These are phyloP conservation scores for Pristionchus mayeri DNA, from an alignment of 2,888 invertebrate genomes.

Conservation along the genomic window DNA sequence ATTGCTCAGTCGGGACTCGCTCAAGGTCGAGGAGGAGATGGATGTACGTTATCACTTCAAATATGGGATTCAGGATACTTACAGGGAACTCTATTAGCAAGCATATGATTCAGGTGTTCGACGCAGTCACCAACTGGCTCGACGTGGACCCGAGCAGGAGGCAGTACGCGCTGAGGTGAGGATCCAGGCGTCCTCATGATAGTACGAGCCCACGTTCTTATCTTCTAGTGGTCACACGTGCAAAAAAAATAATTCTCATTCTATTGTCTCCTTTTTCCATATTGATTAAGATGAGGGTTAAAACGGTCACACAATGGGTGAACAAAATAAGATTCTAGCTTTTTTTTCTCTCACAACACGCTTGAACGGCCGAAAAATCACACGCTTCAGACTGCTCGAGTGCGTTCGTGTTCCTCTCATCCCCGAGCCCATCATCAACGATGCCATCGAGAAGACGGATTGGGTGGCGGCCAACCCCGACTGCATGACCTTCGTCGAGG, in stretches of 20 bases:
- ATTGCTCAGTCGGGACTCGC: slow-evolving; percentile 85
- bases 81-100: no score
- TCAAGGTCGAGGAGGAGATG: slow-evolving; percentile 85
- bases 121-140: not conserved
- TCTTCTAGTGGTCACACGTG: no score
- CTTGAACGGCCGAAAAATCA: no score
- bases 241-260: no score
- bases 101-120: not conserved
- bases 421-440: slow-evolving; percentile 87
- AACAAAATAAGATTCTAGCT: no score
- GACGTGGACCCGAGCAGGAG: not conserved
- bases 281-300: no score
- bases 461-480: slow-evolving; percentile 82
- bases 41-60: slow-evolving; percentile 81
- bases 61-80: no score
- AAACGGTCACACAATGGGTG: no score
- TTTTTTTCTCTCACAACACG: no score
- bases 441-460: slow-evolving; percentile 79
- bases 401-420: slow-evolving; percentile 87
- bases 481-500: slow-evolving; percentile 65
- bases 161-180: not conserved
- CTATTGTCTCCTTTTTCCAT: no score
- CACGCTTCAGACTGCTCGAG: slow-evolving; percentile 80
- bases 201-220: no score
- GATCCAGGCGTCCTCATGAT: no score